A percentile compares a stretch with the other conserved stretches of the same genome.
Conservation (phyloP, 2,888 invertebrate genomes). For the Reticulitermes lucifugus region DNA sequence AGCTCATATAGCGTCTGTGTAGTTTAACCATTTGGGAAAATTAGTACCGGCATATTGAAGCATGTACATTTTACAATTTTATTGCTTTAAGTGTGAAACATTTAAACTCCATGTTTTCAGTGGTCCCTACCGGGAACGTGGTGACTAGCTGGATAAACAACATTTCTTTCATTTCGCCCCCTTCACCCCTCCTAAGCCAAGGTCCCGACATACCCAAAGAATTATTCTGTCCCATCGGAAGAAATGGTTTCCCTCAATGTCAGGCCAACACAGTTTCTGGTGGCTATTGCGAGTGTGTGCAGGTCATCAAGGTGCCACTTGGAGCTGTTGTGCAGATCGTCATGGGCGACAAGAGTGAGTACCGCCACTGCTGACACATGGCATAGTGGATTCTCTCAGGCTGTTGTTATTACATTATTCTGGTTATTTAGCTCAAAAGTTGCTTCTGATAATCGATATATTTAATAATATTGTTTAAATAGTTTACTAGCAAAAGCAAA, state of each 20-base stretch:
- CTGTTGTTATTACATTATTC: too few species aligned
- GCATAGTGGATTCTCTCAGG: too few species aligned
- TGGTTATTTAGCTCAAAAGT: too few species aligned
- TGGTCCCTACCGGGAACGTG: neutral
- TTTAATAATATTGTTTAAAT: too few species aligned
- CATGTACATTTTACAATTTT: too few species aligned
- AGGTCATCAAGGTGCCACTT: neutral
- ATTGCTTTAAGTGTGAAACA: too few species aligned
- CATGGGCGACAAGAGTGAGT: neutral
- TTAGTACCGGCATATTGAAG: too few species aligned
- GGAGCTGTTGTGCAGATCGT: neutral
- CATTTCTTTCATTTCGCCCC: constrained; percentile 47
- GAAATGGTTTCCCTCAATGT: neutral
- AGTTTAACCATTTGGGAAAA: too few species aligned
- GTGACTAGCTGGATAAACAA: constrained; percentile 50
- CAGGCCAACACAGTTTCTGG: neutral
- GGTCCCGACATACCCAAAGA: constrained; percentile 45
- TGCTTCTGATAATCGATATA: too few species aligned
- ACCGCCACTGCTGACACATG: too few species aligned
- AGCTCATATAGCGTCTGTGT: too few species aligned
- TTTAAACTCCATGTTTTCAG: neutral
- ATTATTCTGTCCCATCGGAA: constrained; percentile 36
- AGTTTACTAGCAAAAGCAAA: too few species aligned
- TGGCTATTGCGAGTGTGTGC: neutral
- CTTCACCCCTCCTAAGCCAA: constrained; percentile 53